phyloP scores from a whole-genome alignment of 2,797 vertebrate genomes.

The Hylomyscus alleni region DNA sequence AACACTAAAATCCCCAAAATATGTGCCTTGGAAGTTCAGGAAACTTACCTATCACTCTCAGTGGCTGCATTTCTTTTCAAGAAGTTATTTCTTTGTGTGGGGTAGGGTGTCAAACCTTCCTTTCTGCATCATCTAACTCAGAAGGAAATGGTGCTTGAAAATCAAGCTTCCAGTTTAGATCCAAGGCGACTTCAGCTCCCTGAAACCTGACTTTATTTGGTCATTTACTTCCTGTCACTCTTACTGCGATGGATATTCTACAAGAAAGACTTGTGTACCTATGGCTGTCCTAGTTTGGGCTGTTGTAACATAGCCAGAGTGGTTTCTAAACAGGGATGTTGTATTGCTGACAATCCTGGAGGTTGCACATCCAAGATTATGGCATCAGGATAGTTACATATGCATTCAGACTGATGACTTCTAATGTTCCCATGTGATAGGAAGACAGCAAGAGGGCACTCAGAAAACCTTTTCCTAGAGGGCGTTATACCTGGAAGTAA shows the following conservation, averaged over 20 bases:
- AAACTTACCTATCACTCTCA: neutral
- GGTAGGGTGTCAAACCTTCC: neutral
- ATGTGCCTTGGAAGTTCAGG: neutral
- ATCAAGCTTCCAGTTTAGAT: constrained; percentile 42
- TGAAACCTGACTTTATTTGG: constrained; percentile 38
- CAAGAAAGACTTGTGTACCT: neutral
- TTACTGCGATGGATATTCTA: neutral
- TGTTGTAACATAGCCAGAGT: neutral
- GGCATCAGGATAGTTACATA: neutral
- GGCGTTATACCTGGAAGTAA: neutral
- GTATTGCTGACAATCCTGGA: neutral
- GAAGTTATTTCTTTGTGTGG: neutral
- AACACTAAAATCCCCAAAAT: neutral
- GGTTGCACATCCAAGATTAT: neutral
- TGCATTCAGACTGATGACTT: neutral
- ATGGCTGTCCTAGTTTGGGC: neutral
- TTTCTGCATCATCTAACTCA: neutral
- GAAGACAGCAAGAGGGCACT: neutral
- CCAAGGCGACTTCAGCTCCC: neutral
- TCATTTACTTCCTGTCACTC: neutral
- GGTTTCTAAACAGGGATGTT: neutral
- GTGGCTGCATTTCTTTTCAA: neutral
- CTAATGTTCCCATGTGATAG: neutral
- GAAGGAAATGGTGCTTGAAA: constrained; percentile 6
- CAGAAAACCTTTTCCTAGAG: neutral